phyloP scores from a whole-genome alignment of 1,140 invertebrate species.

The Odontomachus brunneus region DNA sequence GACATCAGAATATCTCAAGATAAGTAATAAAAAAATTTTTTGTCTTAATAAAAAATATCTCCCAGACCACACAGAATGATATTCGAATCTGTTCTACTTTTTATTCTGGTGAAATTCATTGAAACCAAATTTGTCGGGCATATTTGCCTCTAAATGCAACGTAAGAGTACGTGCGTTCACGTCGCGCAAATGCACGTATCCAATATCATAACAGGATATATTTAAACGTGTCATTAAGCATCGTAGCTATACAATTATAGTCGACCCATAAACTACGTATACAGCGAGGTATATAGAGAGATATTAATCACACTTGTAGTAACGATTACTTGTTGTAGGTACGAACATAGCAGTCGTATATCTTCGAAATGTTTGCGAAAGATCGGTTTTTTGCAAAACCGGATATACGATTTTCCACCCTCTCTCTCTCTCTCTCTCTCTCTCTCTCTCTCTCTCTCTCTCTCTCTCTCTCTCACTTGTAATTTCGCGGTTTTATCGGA shows the following conservation, averaged over 20 bases:
- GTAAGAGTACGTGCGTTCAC: neutral
- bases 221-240: neutral
- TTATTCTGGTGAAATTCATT: too few relatives aligned
- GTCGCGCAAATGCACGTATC: neutral
- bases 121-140: neutral
- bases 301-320: conserved; percentile 31
- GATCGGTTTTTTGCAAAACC: neutral
- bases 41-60: neutral
- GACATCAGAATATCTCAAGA: neutral
- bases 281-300: neutral
- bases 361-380: neutral
- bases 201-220: neutral
- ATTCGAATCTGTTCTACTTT: too few relatives aligned
- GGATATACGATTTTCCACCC: conserved; percentile 25
- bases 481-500: conserved; percentile 24
- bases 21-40: conserved; percentile 4
- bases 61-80: neutral
- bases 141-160: neutral
- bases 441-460: conserved; percentile 3
- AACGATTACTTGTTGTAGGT: neutral
- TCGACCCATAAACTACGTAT: neutral
- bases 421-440: neutral
- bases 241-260: conserved; percentile 4
- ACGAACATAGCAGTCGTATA: neutral
- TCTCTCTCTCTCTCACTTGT: neutral